These are phyloP conservation scores for Platycercus adscitus DNA, from an alignment of 2,113 vertebrate genomes.

Conservation along the genomic window DNA sequence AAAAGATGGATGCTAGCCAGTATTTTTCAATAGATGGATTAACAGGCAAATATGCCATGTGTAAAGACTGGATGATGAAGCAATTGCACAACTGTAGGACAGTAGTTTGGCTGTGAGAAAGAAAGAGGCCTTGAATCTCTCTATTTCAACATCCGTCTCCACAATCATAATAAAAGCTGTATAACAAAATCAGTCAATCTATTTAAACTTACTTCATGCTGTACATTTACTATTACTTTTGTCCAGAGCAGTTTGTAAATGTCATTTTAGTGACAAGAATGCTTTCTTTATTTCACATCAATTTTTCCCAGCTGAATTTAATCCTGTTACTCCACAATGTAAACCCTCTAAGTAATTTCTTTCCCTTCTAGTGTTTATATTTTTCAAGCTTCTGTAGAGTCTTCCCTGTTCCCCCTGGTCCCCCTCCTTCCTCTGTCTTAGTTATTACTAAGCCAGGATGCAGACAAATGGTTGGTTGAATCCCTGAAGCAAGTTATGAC, in stretches of 20 bases:
- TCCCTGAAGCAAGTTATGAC: conserved; percentile 51
- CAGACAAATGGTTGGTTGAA: conserved; percentile 37
- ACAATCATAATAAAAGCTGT: neutral
- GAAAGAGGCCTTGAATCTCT: neutral
- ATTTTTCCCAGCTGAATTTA: neutral
- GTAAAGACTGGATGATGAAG: conserved; percentile 26
- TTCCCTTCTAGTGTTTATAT: neutral
- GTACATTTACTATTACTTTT: neutral
- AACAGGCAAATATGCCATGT: neutral
- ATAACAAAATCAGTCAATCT: neutral
- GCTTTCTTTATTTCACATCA: neutral
- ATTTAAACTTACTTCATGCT: neutral
- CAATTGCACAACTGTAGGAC: neutral
- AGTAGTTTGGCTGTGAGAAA: conserved; percentile 11
- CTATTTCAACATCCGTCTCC: neutral
- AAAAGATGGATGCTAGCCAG: neutral
- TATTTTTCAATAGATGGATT: conserved; percentile 8
- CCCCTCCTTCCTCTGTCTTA: neutral
- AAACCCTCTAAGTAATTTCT: neutral
- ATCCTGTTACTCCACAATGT: neutral
- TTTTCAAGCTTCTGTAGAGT: neutral
- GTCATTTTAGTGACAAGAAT: neutral
- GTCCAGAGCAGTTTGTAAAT: neutral
- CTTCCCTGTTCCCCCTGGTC: neutral
- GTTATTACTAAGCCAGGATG: conserved; percentile 1